These are phyloP conservation scores for Tipula unca DNA, from an alignment of 2,888 invertebrate species.

Conservation along the genomic window DNA sequence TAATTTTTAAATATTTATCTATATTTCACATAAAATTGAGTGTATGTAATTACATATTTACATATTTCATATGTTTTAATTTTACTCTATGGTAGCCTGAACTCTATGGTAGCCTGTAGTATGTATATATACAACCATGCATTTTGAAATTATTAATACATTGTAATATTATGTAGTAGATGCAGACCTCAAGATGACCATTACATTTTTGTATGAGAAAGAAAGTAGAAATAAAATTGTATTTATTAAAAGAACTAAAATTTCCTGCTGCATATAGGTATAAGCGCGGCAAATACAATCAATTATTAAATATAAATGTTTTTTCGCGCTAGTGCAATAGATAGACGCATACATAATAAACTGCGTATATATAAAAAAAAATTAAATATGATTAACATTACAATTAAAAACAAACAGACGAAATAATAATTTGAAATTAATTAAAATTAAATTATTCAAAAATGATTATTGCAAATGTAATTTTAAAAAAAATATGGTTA, in stretches of 20 bases:
- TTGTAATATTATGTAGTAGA: neutral
- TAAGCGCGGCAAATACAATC: neutral
- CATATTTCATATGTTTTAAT: too few relatives aligned
- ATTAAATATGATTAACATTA: neutral
- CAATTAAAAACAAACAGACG: neutral
- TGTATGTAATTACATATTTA: too few relatives aligned
- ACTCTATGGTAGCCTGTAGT: too few relatives aligned
- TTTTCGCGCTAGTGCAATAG: neutral
- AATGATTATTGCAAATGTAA: neutral
- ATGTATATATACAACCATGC: too few relatives aligned
- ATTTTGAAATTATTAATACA: too few relatives aligned
- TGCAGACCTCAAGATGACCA: neutral
- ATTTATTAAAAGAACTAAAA: neutral
- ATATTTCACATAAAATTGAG: too few relatives aligned
- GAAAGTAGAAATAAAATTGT: neutral
- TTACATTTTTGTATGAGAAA: neutral
- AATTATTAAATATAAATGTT: neutral
- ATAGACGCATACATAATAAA: neutral
- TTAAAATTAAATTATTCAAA: constrained; percentile 3
- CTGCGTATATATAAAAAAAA: neutral
- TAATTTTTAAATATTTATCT: too few relatives aligned
- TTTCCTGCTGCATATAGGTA: neutral
- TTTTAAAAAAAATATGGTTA: neutral
- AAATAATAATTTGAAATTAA: neutral
- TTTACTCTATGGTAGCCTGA: too few relatives aligned